Evolutionary conservation across 2,888 invertebrate genomes (phyloP), one percentile per base, ranked within the genome.

Genomic region (Cryptocephalus moraei): DNA sequence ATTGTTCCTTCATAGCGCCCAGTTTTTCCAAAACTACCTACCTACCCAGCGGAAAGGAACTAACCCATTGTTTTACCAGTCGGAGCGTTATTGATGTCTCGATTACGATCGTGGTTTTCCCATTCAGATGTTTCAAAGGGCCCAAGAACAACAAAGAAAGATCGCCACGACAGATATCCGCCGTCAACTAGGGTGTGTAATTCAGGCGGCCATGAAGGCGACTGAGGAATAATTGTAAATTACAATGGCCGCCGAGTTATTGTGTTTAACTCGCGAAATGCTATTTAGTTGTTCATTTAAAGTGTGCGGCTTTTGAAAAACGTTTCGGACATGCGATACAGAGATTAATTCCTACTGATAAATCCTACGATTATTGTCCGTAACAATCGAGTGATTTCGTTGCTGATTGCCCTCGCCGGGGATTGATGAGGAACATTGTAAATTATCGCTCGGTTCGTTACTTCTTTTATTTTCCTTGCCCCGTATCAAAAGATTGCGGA

Each of bases 221-320:
- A 33, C 11, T n/a, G 33, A 33, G 9, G 39, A 13, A 9, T 42
- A 43, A 49, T 43, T 49, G 43, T 45, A 32, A 43, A 9, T 42
- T 6, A 48, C 45, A 49, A 45, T 45, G 36, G 45, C 12, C 33
- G 31, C 41, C 43, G 36, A 43, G 39, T 49, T 49, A 45, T 45
- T 42, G 45, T 32, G 40, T 45, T 45, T 45, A 45, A 36, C 48
- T 45, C 48, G 48, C 48, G 43, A 49, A 42, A 45, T 45, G 42
- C 39, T 49, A 48, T 48, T 48, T 48, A 49, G 43, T n/a, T 13
- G 31, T 40, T 41, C 44, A 39, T 33, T 45, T 41, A 36, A 14
- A 39, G 10, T 32, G 12, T 32, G 11, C 33, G 32, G 22, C 11
- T 31, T 38, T 22, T 34, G 44, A 44, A 36, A 36, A 49, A 31